These are phyloP conservation scores for Shinisaurus crocodilurus DNA, from an alignment of 2,113 vertebrate species.

Conservation along the genomic window DNA sequence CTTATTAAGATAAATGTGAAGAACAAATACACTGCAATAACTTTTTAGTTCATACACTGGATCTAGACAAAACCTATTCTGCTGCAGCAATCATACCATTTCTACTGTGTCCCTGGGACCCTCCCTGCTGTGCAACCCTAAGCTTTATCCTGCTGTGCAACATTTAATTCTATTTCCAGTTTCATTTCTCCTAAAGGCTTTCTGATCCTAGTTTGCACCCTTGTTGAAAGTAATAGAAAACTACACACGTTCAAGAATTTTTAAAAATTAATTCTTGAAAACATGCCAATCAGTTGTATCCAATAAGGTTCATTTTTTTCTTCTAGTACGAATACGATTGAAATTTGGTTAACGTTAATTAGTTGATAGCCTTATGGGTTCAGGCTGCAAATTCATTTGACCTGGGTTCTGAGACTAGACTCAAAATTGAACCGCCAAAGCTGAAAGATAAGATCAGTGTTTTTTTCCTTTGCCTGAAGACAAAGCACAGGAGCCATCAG, in stretches of 20 bases:
- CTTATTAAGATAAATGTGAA: not conserved
- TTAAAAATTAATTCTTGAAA: constrained; percentile 41
- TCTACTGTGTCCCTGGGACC: constrained; percentile 35
- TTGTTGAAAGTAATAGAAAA: constrained; percentile 32
- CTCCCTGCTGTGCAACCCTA: constrained; percentile 21
- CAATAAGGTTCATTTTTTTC: constrained; percentile 11
- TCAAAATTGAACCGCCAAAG: not conserved
- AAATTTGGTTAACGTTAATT: constrained; percentile 28
- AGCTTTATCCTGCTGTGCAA: constrained; percentile 9
- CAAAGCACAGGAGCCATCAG: not conserved
- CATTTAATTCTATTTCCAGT: constrained; percentile 22
- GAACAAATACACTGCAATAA: not conserved
- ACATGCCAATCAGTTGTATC: constrained; percentile 7
- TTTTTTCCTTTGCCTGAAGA: not conserved
- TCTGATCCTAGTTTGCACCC: constrained; percentile 44
- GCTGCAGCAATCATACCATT: not conserved
- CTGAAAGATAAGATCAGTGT: not conserved
- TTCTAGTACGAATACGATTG: not conserved
- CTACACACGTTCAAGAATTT: constrained; percentile 28
- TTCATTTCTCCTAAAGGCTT: not conserved
- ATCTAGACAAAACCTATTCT: not conserved
- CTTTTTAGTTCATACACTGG: not conserved
- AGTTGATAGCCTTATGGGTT: not conserved
- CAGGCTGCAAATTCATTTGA: not conserved
- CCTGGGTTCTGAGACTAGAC: not conserved